phyloP scores from a whole-genome alignment of 1,140 invertebrate species.

The Dreissena rostriformis region DNA sequence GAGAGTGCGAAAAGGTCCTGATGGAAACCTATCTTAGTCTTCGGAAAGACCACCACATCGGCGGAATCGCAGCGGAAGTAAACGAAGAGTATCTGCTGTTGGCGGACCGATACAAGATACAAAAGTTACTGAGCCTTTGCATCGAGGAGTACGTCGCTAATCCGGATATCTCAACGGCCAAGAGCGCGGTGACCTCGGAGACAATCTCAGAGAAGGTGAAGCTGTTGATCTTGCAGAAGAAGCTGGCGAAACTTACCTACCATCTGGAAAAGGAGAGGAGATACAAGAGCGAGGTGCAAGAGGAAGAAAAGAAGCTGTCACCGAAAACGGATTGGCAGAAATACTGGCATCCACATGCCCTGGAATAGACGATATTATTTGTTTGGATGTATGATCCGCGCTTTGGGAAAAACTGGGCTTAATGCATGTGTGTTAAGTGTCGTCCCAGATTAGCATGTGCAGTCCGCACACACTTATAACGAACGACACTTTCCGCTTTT shows the following conservation, averaged over 20 bases:
- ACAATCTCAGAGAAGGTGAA: constrained; percentile 41
- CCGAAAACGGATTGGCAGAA: constrained; percentile 38
- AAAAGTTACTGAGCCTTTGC: constrained; percentile 9
- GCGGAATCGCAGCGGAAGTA: constrained; percentile 12
- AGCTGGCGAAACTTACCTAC: constrained; percentile 25
- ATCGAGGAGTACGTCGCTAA: constrained; percentile 39
- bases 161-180: constrained; percentile 3
- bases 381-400: too few relatives aligned
- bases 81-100: constrained; percentile 35
- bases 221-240: constrained; percentile 34
- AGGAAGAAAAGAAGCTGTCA: background rate
- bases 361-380: background rate
- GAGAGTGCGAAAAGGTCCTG: constrained; percentile 8
- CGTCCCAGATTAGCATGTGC: too few relatives aligned
- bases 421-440: too few relatives aligned
- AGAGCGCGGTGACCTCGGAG: constrained; percentile 15
- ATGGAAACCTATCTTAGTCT: constrained; percentile 3
- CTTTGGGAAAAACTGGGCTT: too few relatives aligned
- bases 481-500: too few relatives aligned
- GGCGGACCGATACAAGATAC: constrained; percentile 23
- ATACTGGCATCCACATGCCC: constrained; percentile 29
- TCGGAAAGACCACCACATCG: constrained; percentile 17
- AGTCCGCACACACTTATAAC: too few relatives aligned
- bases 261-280: constrained; percentile 40
- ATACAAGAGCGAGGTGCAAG: constrained; percentile 26